Evolutionary conservation across 2,113 vertebrate species (phyloP), one percentile per base, ranked within the genome.

Genomic region (Taxidea taxus): DNA sequence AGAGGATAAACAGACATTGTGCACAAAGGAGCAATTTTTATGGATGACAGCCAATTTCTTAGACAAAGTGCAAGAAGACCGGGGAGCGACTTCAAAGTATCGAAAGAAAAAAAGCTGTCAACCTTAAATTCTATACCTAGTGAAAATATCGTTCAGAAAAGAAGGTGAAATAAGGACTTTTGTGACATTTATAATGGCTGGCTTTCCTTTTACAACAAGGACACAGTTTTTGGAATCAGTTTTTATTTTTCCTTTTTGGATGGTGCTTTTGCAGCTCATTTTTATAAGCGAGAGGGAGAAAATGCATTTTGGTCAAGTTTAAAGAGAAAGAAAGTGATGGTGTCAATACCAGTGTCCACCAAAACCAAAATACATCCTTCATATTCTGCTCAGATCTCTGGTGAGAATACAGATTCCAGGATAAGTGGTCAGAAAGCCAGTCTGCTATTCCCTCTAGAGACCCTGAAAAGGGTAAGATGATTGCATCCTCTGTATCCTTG

Each of bases 61-160:
- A 34, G 56, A 83, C 58, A 78, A 16, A 64, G 51, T 62, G 10
- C 16, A 77, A 60, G 18, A 72, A 66, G 58, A 60, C 27, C 58
- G 42, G 68, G 66, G 27, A 68, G 58, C 25, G 37, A 62, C 68
- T 77, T 92, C 37, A 75, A 80, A 85, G 16, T 15, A 25, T 42
- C 51, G 18, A 91, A 81, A 49, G 47, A 18, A 90, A 83, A 83
- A 80, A 66, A 56, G 3, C 54, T 51, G 29, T 91, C 82, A 87
- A 25, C 44, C 34, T 51, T 80, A n/a, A 81, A 66, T 56, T 74
- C 47, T 82, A 87, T 86, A 51, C 91, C 70, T 94, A 37, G 21
- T 80, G 29, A 82, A 96, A 87, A 75, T 58, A 64, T 87, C n/a
- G 72, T 90, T 74, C 44, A 91, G 87, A 90, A 81, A 29, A 44